These are phyloP conservation scores for Phortica okadai DNA, from an alignment of 2,888 invertebrate genomes.

Conservation along the genomic window DNA sequence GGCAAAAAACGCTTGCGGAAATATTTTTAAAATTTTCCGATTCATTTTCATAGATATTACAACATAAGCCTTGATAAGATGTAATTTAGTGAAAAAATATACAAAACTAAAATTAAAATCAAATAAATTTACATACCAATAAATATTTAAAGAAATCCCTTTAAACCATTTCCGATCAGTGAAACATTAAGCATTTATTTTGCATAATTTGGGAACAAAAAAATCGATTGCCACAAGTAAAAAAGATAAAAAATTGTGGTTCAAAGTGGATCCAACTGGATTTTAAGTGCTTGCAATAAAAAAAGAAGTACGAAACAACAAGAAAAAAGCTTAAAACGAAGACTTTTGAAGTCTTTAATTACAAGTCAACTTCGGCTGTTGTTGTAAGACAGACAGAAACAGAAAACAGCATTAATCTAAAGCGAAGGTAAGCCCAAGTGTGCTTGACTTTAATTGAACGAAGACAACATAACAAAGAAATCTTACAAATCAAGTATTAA, in stretches of 20 bases:
- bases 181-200: neutral
- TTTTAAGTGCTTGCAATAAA: constrained; percentile 4
- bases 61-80: neutral
- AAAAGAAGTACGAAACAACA: neutral
- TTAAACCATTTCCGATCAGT: no score
- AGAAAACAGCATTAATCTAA: neutral
- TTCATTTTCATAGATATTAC: neutral
- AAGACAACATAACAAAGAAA: neutral
- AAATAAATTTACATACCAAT: neutral
- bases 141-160: neutral
- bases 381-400: constrained; percentile 2
- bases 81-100: no score
- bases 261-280: constrained; percentile 57
- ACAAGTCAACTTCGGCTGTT: constrained; percentile 38
- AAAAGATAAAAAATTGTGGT: constrained; percentile 36
- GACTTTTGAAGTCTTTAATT: constrained; percentile 19
- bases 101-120: neutral
- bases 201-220: neutral
- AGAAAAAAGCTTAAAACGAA: no score
- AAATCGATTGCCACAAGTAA: neutral
- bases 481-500: constrained; percentile 45
- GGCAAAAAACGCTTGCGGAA: constrained; percentile 11
- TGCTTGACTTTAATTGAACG: neutral
- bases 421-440: constrained; percentile 19
- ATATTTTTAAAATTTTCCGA: constrained; percentile 18